These are phyloP conservation scores for Heteromormyrus szaboi DNA, from an alignment of 2,797 vertebrate genomes.

Conservation along the genomic window DNA sequence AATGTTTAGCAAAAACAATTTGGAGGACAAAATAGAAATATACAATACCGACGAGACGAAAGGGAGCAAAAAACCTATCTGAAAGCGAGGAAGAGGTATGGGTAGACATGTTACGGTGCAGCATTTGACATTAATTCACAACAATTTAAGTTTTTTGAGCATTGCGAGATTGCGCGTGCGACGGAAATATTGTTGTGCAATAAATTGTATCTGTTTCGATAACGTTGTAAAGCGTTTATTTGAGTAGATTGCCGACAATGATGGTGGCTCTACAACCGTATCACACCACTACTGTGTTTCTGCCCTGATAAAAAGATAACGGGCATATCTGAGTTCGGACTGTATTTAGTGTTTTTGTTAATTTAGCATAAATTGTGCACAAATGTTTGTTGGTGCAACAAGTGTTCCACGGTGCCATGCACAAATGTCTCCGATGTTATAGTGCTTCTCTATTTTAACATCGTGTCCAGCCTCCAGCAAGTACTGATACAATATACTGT, in stretches of 20 bases:
- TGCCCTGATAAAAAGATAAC: background rate
- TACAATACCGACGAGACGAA: conserved; percentile 12
- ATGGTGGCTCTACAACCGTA: conserved; percentile 26
- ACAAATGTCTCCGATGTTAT: background rate
- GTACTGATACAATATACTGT: background rate
- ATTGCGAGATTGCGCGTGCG: background rate
- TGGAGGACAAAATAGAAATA: background rate
- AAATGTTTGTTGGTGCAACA: background rate
- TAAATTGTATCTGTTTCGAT: conserved; percentile 14
- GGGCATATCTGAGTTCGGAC: background rate
- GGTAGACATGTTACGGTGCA: conserved; percentile 2
- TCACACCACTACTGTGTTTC: background rate
- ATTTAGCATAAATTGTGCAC: background rate
- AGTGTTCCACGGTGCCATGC: background rate
- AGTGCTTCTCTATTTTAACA: background rate
- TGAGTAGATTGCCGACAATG: conserved; percentile 24
- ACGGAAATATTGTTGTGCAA: background rate
- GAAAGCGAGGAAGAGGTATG: conserved; percentile 21
- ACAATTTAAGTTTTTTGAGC: background rate
- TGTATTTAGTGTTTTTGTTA: background rate
- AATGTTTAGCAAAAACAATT: background rate
- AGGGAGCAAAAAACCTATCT: background rate
- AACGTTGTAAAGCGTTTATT: conserved; percentile 13
- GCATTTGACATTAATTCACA: background rate
- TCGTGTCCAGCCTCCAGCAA: background rate